phyloP scores from a whole-genome alignment of 2,888 invertebrate species.

The Polyommatus icarus region DNA sequence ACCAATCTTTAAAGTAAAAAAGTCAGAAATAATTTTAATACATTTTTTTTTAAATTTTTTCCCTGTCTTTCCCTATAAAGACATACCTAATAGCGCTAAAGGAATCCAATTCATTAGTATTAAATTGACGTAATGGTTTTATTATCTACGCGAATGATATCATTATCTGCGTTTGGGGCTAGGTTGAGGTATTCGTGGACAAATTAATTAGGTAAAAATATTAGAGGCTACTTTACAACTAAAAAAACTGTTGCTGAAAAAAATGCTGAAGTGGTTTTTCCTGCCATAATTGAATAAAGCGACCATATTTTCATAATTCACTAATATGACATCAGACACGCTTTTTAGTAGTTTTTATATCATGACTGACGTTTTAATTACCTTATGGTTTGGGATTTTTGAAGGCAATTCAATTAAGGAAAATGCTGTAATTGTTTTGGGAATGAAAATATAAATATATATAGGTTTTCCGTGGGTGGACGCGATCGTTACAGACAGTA shows the following conservation, averaged over 20 bases:
- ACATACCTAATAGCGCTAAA: neutral
- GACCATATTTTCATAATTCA: neutral
- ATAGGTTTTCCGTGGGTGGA: neutral
- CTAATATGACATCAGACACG: neutral
- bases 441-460: neutral
- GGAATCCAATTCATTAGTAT: constrained; percentile 6
- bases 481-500: neutral
- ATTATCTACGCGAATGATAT: neutral
- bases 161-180: neutral
- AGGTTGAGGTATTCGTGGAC: neutral
- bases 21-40: neutral
- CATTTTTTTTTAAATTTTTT: too few relatives aligned
- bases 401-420: neutral
- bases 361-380: neutral
- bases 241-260: neutral
- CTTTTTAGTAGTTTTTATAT: neutral
- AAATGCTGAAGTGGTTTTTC: neutral
- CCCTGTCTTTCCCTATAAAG: neutral
- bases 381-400: neutral
- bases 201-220: constrained; percentile 13
- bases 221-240: neutral
- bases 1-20: neutral
- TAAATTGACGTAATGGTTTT: neutral
- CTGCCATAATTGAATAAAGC: neutral
- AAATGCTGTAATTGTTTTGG: neutral